Percentiles rank a stretch among this genome's conserved stretches.
Evolutionary conservation across 2,113 vertebrate species (phyloP).

Genomic region (Sakesphorus luctuosus): DNA sequence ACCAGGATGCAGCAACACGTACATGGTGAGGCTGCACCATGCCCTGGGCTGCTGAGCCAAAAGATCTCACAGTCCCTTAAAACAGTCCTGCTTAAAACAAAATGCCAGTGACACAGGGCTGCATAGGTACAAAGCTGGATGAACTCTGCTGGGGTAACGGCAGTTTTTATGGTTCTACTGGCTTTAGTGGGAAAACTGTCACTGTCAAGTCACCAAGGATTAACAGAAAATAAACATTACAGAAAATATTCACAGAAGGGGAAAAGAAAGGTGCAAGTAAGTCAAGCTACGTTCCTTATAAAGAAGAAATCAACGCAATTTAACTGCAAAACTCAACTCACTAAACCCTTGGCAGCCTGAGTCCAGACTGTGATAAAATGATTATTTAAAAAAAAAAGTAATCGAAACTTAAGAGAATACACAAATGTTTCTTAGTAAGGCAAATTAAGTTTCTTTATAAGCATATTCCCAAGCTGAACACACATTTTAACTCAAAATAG

Average conservation of each 20-base stretch:
- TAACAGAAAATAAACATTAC: not conserved
- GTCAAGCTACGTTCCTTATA: not conserved
- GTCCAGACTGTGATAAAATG: not conserved
- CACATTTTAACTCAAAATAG: not conserved
- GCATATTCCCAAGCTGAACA: not conserved
- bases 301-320: not conserved
- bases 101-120: fast-evolving
- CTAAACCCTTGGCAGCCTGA: not conserved
- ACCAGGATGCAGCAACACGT: fast-evolving
- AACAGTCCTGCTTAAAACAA: not conserved
- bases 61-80: fast-evolving
- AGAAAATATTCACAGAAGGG: not conserved
- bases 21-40: fast-evolving
- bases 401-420: not conserved
- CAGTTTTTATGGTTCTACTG: not conserved
- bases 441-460: not conserved
- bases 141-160: fast-evolving
- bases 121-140: not conserved
- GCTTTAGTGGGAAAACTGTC: not conserved
- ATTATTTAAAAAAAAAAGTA: not conserved
- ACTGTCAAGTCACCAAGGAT: not conserved
- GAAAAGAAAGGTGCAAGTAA: not conserved
- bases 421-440: not conserved
- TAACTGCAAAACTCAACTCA: not conserved
- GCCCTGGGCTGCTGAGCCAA: fast-evolving